Evolutionary conservation across 2,797 vertebrate genomes (phyloP).

Genomic region (Otolemur crassicaudatus): DNA sequence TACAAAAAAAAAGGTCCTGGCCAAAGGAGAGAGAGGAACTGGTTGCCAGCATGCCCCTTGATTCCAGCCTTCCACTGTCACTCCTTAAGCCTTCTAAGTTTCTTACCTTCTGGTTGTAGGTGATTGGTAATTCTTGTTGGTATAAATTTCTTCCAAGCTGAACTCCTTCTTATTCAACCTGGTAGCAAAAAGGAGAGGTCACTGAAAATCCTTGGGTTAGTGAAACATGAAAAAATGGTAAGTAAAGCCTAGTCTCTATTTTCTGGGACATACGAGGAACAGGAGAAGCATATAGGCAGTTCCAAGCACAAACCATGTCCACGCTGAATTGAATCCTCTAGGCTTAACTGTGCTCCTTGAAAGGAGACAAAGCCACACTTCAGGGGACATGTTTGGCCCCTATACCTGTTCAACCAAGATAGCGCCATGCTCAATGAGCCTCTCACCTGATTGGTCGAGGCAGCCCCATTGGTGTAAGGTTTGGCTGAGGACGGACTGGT

Average conservation of each 20-base stretch:
- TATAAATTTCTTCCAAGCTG: conserved; percentile 96
- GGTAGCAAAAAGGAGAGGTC: conserved; percentile 62
- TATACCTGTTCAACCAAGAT: neutral
- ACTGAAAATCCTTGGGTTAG: conserved; percentile 54
- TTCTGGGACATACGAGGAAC: conserved; percentile 4
- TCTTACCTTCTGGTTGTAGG: conserved; percentile 92
- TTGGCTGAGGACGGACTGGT: conserved; percentile 90
- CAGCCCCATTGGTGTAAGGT: conserved; percentile 95
- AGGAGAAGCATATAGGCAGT: conserved; percentile 12
- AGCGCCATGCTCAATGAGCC: neutral
- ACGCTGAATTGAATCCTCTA: neutral
- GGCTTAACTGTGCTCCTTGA: neutral
- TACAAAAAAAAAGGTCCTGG: conserved; percentile 87
- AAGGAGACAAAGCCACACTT: conserved; percentile 31
- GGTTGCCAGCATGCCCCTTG: conserved; percentile 31
- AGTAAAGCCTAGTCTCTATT: conserved; percentile 26
- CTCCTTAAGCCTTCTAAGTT: conserved; percentile 39
- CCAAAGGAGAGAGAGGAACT: conserved; percentile 53
- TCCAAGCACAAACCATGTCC: neutral
- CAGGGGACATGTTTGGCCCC: neutral
- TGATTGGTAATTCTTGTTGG: conserved; percentile 94
- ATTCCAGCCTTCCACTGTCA: conserved; percentile 45
- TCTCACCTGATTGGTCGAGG: conserved; percentile 92
- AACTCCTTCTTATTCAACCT: conserved; percentile 96
- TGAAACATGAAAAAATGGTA: neutral